These are phyloP conservation scores for Garra rufa DNA, from an alignment of 2,113 vertebrate species.

Conservation along the genomic window DNA sequence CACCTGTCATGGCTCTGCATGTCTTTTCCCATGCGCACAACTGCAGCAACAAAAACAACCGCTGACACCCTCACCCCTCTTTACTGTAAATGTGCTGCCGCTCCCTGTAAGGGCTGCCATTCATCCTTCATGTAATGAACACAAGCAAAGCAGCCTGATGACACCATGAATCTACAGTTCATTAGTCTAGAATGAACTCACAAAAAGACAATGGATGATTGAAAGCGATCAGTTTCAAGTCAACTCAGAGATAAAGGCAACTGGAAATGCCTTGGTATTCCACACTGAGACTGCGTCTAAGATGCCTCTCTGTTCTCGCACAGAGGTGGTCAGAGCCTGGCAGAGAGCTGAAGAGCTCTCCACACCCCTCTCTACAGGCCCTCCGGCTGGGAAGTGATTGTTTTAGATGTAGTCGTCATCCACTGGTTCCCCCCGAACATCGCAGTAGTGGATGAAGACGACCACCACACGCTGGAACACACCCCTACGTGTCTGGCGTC, in stretches of 20 bases:
- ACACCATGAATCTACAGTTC: not conserved
- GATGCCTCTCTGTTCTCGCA: not conserved
- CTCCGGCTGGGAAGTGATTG: too few species aligned
- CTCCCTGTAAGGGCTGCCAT: not conserved
- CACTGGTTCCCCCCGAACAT: constrained; percentile 93
- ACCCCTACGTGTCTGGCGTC: constrained; percentile 87
- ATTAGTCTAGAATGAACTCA: constrained; percentile 13
- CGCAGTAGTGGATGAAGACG: constrained; percentile 97
- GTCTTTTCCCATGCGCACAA: not conserved
- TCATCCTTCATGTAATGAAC: not conserved
- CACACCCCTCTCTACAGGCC: not conserved
- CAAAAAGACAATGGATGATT: not conserved
- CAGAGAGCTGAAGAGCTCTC: constrained; percentile 1
- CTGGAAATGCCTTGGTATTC: constrained; percentile 28
- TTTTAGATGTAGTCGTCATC: constrained; percentile 94
- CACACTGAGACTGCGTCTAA: not conserved
- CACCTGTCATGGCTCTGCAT: constrained; percentile 1
- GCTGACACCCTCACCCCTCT: not conserved
- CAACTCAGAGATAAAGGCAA: constrained; percentile 42
- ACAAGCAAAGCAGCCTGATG: constrained; percentile 6
- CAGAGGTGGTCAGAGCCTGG: constrained; percentile 3
- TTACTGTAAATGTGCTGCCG: not conserved
- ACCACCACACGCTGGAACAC: constrained; percentile 95
- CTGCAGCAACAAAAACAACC: not conserved
- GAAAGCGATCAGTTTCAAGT: constrained; percentile 26